Evolutionary conservation across 2,888 invertebrate genomes (phyloP), one percentile per base, ranked within the genome.

Genomic region (Incurvaria masculella): DNA sequence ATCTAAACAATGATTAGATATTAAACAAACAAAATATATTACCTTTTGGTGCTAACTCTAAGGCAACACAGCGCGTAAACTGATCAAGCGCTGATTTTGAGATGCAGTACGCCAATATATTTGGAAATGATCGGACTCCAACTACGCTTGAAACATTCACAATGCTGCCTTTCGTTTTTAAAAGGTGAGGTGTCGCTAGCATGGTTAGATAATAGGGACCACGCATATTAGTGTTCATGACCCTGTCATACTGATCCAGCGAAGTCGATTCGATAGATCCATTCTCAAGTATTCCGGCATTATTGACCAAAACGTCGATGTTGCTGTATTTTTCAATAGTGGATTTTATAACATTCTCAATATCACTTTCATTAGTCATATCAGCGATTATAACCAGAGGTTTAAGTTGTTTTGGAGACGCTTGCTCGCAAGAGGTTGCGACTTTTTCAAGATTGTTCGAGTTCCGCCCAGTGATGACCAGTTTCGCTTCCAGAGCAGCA

Each of bases 31-130:
- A n/a, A n/a, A n/a, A n/a, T n/a, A n/a, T n/a, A n/a, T n/a, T n/a
- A 53, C 87, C 84, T 63, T 89, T 89, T 0, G 81, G 60, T 20
- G 86, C 92, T 48, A 93, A 69, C 61, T 93, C 97, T 20, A 98
- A 68, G 6, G 97, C 94, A 2, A 87, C 81, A 64, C 95, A 95
- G 62, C 89, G 83, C 0, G 97, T 98, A 56, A 98, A 87, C 64
- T 97, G 97, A 73, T 98, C 97, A 6, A 97, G 68, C 4, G 95
- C 94, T 40, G 94, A 81, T 78, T 98, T 98, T 5, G 94, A 94
- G 81, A 97, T 88, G 59, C 87, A 88, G 66, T 98, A 98, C 0
- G 94, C 88, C 47, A 96, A 68, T n/a, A 94, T 86, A 46, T 89
- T 89, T 0, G 95, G 87, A 61, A 96, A 97, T 52, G 96, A 84